A percentile compares a stretch with the other conserved stretches of the same genome.
phyloP scores from a whole-genome alignment of 1,140 invertebrate species.

The Caenorhabditis latens region DNA sequence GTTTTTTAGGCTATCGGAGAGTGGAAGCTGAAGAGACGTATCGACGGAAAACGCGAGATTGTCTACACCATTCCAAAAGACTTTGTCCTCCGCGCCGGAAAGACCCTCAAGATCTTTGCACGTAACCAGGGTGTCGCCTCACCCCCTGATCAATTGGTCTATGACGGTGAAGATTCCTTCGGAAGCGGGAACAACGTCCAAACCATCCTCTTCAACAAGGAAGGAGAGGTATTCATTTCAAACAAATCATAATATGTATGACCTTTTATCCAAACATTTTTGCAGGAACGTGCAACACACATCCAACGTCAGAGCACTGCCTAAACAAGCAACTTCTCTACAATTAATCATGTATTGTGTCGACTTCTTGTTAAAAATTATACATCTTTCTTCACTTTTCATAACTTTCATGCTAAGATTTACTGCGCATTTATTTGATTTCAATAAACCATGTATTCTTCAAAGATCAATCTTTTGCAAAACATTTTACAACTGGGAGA shows the following conservation, averaged over 20 bases:
- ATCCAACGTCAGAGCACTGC: conserved; percentile 72
- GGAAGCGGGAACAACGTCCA: conserved; percentile 76
- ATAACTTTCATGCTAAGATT: neutral
- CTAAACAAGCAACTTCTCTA: conserved; percentile 55
- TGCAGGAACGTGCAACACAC: conserved; percentile 76
- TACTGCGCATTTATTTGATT: conserved; percentile 27
- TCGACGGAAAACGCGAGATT: conserved; percentile 77
- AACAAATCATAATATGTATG: neutral
- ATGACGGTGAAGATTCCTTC: conserved; percentile 77
- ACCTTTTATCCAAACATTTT: neutral
- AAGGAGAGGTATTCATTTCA: conserved; percentile 71
- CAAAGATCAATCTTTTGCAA: neutral
- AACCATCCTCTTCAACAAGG: conserved; percentile 76
- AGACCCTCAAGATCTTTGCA: conserved; percentile 75
- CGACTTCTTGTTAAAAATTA: conserved; percentile 29
- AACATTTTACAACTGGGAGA: too few species aligned
- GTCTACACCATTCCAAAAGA: conserved; percentile 75
- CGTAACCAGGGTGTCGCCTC: conserved; percentile 75
- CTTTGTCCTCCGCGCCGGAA: conserved; percentile 74
- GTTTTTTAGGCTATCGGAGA: conserved; percentile 69
- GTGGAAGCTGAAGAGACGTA: conserved; percentile 77
- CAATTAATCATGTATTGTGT: conserved; percentile 31
- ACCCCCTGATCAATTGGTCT: conserved; percentile 76
- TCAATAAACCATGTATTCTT: conserved; percentile 40
- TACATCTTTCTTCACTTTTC: conserved; percentile 9